phyloP scores from a whole-genome alignment of 30 jellyfish, hydroid and myxozoan genomes.

The Morbakka virulenta region DNA sequence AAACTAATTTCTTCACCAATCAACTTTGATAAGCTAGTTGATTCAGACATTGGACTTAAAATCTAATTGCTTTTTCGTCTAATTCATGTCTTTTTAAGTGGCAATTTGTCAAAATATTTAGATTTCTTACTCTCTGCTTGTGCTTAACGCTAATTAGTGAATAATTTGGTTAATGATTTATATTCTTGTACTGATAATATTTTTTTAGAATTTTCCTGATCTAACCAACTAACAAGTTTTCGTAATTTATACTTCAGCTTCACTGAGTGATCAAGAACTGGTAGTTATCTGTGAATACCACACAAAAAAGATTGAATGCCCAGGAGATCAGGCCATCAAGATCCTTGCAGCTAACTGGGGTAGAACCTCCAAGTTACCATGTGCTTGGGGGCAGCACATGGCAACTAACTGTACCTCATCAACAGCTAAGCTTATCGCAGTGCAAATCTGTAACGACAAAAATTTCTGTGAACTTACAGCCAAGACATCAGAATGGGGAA shows the following conservation, averaged over 20 bases:
- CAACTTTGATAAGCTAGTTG: no score
- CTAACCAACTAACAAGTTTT: not conserved
- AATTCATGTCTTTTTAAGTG: no score
- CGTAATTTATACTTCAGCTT: conserved; percentile 4
- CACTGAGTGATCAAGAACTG: conserved; percentile 40
- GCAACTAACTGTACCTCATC: conserved; percentile 57
- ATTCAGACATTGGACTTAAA: no score
- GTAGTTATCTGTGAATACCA: conserved; percentile 47
- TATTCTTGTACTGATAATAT: no score
- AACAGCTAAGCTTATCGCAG: conserved; percentile 13
- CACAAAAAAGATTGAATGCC: conserved; percentile 27
- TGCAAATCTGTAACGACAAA: conserved; percentile 42
- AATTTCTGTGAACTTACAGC: conserved; percentile 51
- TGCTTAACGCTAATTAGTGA: no score
- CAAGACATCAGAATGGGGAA: conserved; percentile 62
- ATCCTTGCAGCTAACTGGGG: conserved; percentile 45
- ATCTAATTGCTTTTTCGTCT: no score
- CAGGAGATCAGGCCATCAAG: conserved; percentile 46
- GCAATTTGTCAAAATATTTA: no score
- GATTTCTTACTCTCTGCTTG: no score
- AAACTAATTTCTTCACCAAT: no score
- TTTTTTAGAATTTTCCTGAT: not conserved
- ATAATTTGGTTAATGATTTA: no score
- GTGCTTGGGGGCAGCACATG: conserved; percentile 73
- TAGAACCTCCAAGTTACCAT: conserved; percentile 48